phyloP scores from a whole-genome alignment of 2,888 invertebrate species.

The Coecobrya sp. region DNA sequence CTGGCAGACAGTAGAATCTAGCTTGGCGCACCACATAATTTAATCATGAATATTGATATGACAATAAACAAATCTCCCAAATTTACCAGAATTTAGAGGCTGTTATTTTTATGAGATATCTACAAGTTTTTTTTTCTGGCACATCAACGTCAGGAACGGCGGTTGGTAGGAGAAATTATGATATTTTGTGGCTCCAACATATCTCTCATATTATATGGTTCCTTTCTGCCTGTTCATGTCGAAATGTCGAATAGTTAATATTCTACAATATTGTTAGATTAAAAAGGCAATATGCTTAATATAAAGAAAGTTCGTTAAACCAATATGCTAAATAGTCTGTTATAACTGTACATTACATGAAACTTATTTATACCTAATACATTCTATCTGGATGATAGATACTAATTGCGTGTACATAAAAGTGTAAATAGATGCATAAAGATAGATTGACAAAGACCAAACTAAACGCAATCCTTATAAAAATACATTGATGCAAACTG shows the following conservation, averaged over 20 bases:
- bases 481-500: slow-evolving; percentile 8
- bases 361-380: no score
- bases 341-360: no score
- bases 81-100: background rate
- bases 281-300: slow-evolving; percentile 86
- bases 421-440: background rate
- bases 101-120: slow-evolving; percentile 4
- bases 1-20: background rate
- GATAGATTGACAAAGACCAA: slow-evolving; percentile 5
- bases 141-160: slow-evolving; percentile 47
- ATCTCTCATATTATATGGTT: background rate
- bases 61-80: slow-evolving; percentile 77
- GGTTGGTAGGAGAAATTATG: slow-evolving; percentile 38
- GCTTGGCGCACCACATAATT: background rate
- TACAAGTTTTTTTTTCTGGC: slow-evolving; percentile 47
- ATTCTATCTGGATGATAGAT: background rate
- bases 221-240: slow-evolving; percentile 35
- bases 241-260: slow-evolving; percentile 1
- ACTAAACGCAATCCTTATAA: background rate
- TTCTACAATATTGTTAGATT: slow-evolving; percentile 76
- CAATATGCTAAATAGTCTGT: slow-evolving; percentile 18
- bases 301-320: slow-evolving; percentile 69
- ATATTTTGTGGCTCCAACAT: slow-evolving; percentile 66
- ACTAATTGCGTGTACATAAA: background rate
- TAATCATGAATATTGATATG: slow-evolving; percentile 62